A percentile compares a stretch with the other conserved stretches of the same genome.
Evolutionary conservation across 1,140 invertebrate species (phyloP).

Genomic region (Danaus plexippus): DNA sequence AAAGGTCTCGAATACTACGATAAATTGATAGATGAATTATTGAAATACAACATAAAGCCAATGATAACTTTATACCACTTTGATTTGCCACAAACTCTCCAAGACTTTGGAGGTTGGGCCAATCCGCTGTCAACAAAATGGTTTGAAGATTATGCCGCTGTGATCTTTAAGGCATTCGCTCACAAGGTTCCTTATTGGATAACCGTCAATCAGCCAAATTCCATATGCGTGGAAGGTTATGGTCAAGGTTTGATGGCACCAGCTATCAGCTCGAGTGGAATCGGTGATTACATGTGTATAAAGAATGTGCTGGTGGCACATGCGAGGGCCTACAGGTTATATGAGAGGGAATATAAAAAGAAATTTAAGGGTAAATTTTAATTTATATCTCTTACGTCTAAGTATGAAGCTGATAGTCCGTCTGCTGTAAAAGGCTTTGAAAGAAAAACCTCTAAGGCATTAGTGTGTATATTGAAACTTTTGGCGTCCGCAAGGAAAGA

Average conservation of each 20-base stretch:
- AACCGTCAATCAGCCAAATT: constrained; percentile 63
- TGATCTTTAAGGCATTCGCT: constrained; percentile 62
- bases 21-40: constrained; percentile 68
- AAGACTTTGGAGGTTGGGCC: constrained; percentile 38
- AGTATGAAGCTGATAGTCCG: neutral
- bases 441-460: too few species aligned
- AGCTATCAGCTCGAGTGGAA: constrained; percentile 41
- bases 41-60: constrained; percentile 46
- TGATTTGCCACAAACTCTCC: constrained; percentile 41
- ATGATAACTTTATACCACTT: constrained; percentile 46
- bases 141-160: constrained; percentile 69
- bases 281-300: constrained; percentile 69
- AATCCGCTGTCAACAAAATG: constrained; percentile 48
- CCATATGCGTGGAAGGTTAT: constrained; percentile 49
- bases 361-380: constrained; percentile 11
- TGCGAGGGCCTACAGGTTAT: constrained; percentile 65
- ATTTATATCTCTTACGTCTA: neutral
- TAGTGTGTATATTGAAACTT: too few species aligned
- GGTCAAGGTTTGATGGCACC: constrained; percentile 38
- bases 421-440: too few species aligned
- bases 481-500: too few species aligned
- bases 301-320: constrained; percentile 72
- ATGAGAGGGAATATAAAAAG: constrained; percentile 43
- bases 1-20: constrained; percentile 72
- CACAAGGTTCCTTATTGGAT: constrained; percentile 59